Percentiles rank a stretch among this genome's conserved stretches.
Evolutionary conservation across 1,140 invertebrate species (phyloP).

Genomic region (Dryas iulia): DNA sequence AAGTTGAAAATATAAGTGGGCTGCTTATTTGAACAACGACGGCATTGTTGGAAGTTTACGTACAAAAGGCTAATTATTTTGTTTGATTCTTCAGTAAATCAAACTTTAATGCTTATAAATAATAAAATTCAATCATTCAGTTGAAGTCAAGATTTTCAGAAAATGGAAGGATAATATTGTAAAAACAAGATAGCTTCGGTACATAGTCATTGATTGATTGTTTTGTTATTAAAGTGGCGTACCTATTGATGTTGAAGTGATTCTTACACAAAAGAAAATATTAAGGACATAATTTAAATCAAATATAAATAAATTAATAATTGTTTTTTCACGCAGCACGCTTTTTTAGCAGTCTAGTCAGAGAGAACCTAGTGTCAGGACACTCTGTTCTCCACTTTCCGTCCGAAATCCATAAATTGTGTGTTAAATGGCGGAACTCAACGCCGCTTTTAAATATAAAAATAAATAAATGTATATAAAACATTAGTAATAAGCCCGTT

Average conservation of each 20-base stretch:
- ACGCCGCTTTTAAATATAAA: too few relatives aligned
- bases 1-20: slow-evolving; percentile 1
- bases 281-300: too few relatives aligned
- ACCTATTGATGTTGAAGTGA: not conserved
- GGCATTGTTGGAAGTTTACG: slow-evolving; percentile 5
- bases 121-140: not conserved
- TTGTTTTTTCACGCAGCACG: too few relatives aligned
- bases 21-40: not conserved
- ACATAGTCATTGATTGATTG: not conserved
- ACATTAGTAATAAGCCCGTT: too few relatives aligned
- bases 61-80: not conserved
- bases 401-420: too few relatives aligned
- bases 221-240: not conserved
- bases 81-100: not conserved
- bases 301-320: too few relatives aligned
- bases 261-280: not conserved
- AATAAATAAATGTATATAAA: too few relatives aligned
- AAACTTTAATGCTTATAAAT: not conserved
- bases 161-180: not conserved
- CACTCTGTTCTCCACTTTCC: too few relatives aligned
- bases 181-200: not conserved
- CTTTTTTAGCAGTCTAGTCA: too few relatives aligned
- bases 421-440: too few relatives aligned
- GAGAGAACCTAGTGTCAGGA: too few relatives aligned
- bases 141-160: not conserved